Conservation (phyloP, 2,797 vertebrate genomes). For the Xerus rutilus region DNA sequence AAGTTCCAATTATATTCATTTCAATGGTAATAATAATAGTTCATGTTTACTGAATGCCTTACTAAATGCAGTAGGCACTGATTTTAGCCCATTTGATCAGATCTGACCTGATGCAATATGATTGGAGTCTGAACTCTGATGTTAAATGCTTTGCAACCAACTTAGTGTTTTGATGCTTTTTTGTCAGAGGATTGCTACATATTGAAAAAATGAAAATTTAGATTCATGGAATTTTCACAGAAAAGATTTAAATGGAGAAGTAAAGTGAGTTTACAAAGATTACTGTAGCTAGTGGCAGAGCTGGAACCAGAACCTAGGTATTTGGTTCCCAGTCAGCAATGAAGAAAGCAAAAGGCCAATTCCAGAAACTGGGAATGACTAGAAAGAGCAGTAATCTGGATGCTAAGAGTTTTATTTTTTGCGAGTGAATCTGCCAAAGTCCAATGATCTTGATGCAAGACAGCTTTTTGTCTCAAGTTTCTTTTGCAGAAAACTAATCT, state of each 20-base stretch:
- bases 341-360: neutral
- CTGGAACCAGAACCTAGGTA: neutral
- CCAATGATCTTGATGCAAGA: neutral
- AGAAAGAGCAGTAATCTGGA: neutral
- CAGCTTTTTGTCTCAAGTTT: neutral
- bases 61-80: neutral
- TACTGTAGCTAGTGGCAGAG: neutral
- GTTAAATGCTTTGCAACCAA: neutral
- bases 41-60: slow-evolving; percentile 28
- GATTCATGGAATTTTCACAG: neutral
- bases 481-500: neutral
- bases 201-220: neutral
- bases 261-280: neutral
- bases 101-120: neutral
- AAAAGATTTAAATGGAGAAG: neutral
- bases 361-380: neutral
- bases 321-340: neutral
- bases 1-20: slow-evolving; percentile 25
- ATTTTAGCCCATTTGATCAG: neutral
- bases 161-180: neutral
- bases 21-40: slow-evolving; percentile 27
- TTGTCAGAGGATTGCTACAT: neutral
- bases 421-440: neutral
- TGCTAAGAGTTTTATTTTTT: slow-evolving; percentile 2
- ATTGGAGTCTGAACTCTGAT: neutral